Evolutionary conservation across 2,113 vertebrate species (phyloP).

Genomic region (Hymenochirus boettgeri): DNA sequence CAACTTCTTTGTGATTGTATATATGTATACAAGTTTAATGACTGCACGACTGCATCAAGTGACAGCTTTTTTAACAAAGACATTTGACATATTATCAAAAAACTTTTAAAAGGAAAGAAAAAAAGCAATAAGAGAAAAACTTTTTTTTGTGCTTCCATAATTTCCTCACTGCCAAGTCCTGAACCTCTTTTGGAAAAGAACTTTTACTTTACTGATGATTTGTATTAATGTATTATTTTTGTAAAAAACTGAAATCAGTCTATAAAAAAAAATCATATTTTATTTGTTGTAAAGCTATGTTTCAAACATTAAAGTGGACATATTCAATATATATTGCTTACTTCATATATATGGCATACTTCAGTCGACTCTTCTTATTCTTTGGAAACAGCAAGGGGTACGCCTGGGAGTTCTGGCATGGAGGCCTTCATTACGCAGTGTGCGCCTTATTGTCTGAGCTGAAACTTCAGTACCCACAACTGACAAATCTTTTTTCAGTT

Average conservation of each 20-base stretch:
- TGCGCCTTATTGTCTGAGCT: too few relatives aligned
- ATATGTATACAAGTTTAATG: background rate
- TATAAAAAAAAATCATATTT: conserved; percentile 75
- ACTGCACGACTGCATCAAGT: conserved; percentile 21
- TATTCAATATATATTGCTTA: conserved; percentile 1
- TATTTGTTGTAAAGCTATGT: conserved; percentile 70
- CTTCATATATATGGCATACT: too few relatives aligned
- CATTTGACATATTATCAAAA: background rate
- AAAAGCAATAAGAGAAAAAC: too few relatives aligned
- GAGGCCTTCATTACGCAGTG: too few relatives aligned
- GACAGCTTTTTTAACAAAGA: background rate
- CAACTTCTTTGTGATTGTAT: too few relatives aligned
- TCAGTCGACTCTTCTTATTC: too few relatives aligned
- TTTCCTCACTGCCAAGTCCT: conserved; percentile 12
- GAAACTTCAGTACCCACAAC: too few relatives aligned
- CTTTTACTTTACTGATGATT: conserved; percentile 51
- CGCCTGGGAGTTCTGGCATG: too few relatives aligned
- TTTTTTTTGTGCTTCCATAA: too few relatives aligned
- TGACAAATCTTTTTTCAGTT: too few relatives aligned
- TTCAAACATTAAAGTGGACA: conserved; percentile 68
- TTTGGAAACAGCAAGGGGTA: too few relatives aligned
- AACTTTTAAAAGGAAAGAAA: too few relatives aligned
- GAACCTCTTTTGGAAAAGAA: conserved; percentile 46
- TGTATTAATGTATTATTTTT: conserved; percentile 78
- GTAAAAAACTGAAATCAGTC: conserved; percentile 78